Conservation (phyloP, 2,797 vertebrate species). For the Oryzias sinensis region DNA sequence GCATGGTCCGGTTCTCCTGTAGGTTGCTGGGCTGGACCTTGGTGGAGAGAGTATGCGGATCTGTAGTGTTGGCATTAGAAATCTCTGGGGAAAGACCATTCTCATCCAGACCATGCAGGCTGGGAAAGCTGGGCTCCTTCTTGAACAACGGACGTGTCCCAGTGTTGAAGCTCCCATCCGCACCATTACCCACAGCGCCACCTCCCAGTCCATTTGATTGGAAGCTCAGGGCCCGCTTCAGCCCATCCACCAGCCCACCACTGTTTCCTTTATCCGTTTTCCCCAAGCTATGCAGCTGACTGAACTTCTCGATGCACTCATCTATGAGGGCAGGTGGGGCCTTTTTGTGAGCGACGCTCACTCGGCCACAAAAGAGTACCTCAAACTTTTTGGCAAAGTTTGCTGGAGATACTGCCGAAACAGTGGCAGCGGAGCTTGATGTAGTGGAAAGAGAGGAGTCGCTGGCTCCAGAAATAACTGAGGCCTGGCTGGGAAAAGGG, state of each 20-base stretch:
- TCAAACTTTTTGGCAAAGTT: constrained; percentile 94
- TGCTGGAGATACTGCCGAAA: constrained; percentile 75
- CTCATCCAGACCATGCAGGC: constrained; percentile 84
- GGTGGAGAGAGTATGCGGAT: constrained; percentile 50
- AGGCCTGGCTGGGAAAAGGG: constrained; percentile 63
- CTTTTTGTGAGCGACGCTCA: constrained; percentile 92
- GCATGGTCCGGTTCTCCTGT: constrained; percentile 95
- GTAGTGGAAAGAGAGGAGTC: constrained; percentile 65
- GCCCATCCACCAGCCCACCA: constrained; percentile 51
- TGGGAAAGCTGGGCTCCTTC: constrained; percentile 82
- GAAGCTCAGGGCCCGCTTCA: constrained; percentile 76
- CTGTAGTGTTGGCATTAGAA: constrained; percentile 75
- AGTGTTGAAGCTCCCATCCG: constrained; percentile 40
- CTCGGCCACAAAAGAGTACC: constrained; percentile 92
- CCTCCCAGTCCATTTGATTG: constrained; percentile 66
- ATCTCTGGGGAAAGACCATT: constrained; percentile 85
- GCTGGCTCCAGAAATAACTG: constrained; percentile 44
- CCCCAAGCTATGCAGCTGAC: constrained; percentile 68
- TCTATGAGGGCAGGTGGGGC: constrained; percentile 95
- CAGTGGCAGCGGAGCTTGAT: constrained; percentile 68
- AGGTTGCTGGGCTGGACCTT: constrained; percentile 92
- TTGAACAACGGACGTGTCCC: constrained; percentile 78
- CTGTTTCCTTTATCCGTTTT: constrained; percentile 26
- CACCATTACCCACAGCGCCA: constrained; percentile 35
- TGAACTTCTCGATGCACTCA: constrained; percentile 97